Percentiles rank a stretch among this genome's conserved stretches.
phyloP scores from a whole-genome alignment of 2,888 invertebrate genomes.

The Ochropleura leucogaster region DNA sequence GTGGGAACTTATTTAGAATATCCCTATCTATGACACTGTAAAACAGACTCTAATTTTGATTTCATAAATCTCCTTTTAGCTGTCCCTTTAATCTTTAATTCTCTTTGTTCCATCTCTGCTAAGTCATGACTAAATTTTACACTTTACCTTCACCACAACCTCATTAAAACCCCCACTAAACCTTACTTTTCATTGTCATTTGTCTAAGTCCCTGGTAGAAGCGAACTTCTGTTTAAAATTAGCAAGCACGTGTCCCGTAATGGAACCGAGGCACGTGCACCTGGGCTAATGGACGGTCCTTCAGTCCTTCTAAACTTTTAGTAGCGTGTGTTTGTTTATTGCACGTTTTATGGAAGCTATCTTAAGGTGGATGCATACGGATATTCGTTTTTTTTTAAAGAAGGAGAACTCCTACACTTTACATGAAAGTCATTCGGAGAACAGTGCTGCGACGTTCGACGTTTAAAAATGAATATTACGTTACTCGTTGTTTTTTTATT shows the following conservation, averaged over 20 bases:
- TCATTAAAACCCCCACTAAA: conserved; percentile 23
- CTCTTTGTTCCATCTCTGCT: background rate
- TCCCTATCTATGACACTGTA: no score
- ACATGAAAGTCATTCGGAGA: background rate
- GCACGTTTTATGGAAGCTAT: conserved; percentile 20
- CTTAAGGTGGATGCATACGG: background rate
- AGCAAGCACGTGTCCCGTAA: conserved; percentile 57
- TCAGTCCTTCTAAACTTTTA: conserved; percentile 57
- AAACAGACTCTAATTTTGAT: background rate
- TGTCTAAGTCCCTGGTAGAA: conserved; percentile 19
- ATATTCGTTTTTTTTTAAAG: background rate
- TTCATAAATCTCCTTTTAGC: background rate
- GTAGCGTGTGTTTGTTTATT: conserved; percentile 32
- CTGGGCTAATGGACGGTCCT: conserved; percentile 63
- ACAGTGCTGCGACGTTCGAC: background rate
- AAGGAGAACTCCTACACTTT: background rate
- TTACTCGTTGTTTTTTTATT: no score
- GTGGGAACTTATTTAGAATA: no score
- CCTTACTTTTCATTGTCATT: conserved; percentile 20
- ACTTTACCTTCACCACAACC: background rate
- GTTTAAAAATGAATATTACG: background rate
- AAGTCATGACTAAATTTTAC: background rate
- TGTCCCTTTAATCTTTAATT: background rate
- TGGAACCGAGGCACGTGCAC: conserved; percentile 57
- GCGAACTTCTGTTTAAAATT: conserved; percentile 49